Percentiles rank a stretch among this genome's conserved stretches.
phyloP scores from a whole-genome alignment of 2,888 invertebrate species.

The Ophraella communa region DNA sequence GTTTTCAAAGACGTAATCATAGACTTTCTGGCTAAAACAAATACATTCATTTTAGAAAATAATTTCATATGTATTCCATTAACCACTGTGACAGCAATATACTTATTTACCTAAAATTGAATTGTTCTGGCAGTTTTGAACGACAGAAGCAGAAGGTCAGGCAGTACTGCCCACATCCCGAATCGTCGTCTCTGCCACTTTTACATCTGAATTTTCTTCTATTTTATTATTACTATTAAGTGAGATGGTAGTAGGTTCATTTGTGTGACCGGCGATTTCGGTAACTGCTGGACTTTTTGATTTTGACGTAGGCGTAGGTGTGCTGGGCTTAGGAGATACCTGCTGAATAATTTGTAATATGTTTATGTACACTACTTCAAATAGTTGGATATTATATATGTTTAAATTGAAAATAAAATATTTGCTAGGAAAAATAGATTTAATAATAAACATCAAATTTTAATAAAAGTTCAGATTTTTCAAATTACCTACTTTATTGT shows the following conservation, averaged over 20 bases:
- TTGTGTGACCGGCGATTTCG: constrained; percentile 10
- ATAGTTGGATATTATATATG: too few species aligned
- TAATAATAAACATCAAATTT: too few species aligned
- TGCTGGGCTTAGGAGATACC: constrained; percentile 51
- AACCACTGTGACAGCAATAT: too few species aligned
- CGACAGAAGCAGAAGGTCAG: constrained; percentile 54
- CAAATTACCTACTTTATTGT: too few species aligned
- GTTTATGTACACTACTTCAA: too few species aligned
- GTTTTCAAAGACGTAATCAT: constrained; percentile 60
- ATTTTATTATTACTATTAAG: constrained; percentile 21
- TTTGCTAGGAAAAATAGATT: too few species aligned
- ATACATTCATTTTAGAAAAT: constrained; percentile 41
- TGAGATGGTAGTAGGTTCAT: constrained; percentile 4
- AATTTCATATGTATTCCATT: too few species aligned
- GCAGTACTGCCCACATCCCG: constrained; percentile 58
- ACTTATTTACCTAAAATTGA: constrained; percentile 58
- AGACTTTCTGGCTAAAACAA: constrained; percentile 70
- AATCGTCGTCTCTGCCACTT: constrained; percentile 52
- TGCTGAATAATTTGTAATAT: not conserved
- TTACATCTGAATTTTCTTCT: constrained; percentile 22
- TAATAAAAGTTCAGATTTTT: too few species aligned
- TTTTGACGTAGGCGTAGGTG: constrained; percentile 34
- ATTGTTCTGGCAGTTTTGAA: constrained; percentile 41
- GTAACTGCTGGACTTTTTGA: constrained; percentile 21
- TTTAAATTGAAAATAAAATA: too few species aligned